Percentiles rank a stretch among this genome's conserved stretches.
phyloP scores from a whole-genome alignment of 1,140 invertebrate genomes.

The Lepidostoma basale region DNA sequence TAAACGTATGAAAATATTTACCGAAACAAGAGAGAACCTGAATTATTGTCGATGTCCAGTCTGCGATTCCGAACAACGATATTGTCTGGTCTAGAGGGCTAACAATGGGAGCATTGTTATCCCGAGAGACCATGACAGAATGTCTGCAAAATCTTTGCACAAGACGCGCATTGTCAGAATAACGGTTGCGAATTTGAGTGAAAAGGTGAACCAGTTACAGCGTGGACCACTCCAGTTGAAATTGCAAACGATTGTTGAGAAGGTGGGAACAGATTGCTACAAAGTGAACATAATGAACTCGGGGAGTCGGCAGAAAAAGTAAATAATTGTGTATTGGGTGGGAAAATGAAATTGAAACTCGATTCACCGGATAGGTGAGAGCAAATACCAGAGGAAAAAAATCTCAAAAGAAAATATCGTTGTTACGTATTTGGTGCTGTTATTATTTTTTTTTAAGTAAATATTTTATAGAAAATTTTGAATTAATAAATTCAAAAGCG shows the following conservation, averaged over 20 bases:
- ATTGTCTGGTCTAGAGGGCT: background rate
- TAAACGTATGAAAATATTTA: background rate
- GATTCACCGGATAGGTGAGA: too few species aligned
- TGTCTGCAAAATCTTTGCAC: slow-evolving; percentile 6
- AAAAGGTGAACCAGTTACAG: slow-evolving; percentile 10
- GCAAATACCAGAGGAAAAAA: too few species aligned
- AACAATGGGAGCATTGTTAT: slow-evolving; percentile 21
- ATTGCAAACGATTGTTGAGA: background rate
- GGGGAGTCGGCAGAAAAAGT: too few species aligned
- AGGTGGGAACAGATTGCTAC: slow-evolving; percentile 7
- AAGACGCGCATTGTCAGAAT: slow-evolving; percentile 17
- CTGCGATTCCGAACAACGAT: slow-evolving; percentile 1
- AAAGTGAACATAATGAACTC: background rate
- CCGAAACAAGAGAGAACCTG: background rate
- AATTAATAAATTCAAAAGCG: too few species aligned
- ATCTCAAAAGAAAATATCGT: too few species aligned
- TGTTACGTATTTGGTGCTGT: too few species aligned
- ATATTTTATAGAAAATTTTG: too few species aligned
- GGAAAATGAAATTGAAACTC: too few species aligned
- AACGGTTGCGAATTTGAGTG: slow-evolving; percentile 6
- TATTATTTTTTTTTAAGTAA: too few species aligned
- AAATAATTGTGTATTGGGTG: too few species aligned
- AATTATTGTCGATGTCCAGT: background rate
- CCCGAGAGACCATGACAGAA: slow-evolving; percentile 21
- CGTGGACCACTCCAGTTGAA: slow-evolving; percentile 2